Percentiles rank a stretch among this genome's conserved stretches.
phyloP scores from a whole-genome alignment of 2,888 invertebrate species.

The Quadroppia sp. region DNA sequence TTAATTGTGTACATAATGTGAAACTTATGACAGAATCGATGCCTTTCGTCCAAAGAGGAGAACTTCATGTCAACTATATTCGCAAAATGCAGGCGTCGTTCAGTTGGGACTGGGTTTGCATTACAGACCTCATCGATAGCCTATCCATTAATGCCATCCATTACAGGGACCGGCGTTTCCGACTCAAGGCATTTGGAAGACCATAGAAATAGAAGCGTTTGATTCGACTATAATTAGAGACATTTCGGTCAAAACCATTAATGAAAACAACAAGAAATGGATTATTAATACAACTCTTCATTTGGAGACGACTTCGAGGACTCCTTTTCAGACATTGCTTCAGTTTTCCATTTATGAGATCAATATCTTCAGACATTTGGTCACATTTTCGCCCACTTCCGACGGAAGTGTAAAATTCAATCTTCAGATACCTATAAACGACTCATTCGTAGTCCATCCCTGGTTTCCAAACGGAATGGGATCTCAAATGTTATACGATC shows the following conservation, averaged over 20 bases:
- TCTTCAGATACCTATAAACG: background rate
- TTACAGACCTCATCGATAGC: background rate
- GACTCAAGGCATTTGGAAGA: constrained; percentile 83
- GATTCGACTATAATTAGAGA: constrained; percentile 63
- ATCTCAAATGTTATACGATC: constrained; percentile 25
- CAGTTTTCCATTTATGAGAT: background rate
- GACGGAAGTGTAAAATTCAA: background rate
- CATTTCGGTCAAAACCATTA: constrained; percentile 52
- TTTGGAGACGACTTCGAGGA: background rate
- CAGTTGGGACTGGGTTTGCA: constrained; percentile 79
- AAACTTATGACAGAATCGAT: constrained; percentile 1
- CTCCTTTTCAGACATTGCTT: background rate
- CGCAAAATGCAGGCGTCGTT: constrained; percentile 92
- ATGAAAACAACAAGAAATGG: constrained; percentile 34
- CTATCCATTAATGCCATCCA: background rate
- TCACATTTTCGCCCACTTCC: background rate
- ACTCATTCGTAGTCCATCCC: constrained; percentile 19
- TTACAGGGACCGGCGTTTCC: constrained; percentile 77
- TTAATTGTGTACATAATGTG: background rate
- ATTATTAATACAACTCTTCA: constrained; percentile 29
- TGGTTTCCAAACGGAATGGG: constrained; percentile 42
- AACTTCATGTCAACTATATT: constrained; percentile 86
- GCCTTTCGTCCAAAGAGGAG: constrained; percentile 51
- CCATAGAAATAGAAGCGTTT: constrained; percentile 64
- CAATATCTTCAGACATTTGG: background rate